Conservation (phyloP, 2,888 invertebrate species). For the Oscheius sp. region DNA sequence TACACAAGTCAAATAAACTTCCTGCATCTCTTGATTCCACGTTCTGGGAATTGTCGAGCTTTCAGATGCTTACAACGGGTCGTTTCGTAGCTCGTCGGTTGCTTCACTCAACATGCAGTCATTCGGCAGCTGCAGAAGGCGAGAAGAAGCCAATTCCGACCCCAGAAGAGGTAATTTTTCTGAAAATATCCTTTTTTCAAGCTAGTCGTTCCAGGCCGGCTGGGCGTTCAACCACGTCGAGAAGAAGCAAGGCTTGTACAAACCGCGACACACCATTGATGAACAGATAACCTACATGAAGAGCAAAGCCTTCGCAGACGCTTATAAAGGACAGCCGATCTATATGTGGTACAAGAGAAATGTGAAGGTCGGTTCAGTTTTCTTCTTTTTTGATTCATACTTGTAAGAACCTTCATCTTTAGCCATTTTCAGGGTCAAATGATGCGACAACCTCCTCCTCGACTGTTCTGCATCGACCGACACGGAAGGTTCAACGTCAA, state of each 20-base stretch:
- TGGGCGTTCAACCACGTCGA: slow-evolving; percentile 70
- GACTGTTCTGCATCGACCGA: slow-evolving; percentile 71
- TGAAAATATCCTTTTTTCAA: slow-evolving; percentile 2
- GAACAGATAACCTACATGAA: slow-evolving; percentile 71
- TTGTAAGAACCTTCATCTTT: neutral
- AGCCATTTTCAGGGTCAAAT: slow-evolving; percentile 57
- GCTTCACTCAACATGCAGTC: slow-evolving; percentile 25
- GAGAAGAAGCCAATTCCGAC: slow-evolving; percentile 25
- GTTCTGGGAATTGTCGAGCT: neutral
- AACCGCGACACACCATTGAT: slow-evolving; percentile 66
- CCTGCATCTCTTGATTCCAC: too few species aligned
- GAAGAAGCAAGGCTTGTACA: slow-evolving; percentile 68
- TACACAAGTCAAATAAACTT: too few species aligned
- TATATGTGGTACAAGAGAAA: slow-evolving; percentile 70
- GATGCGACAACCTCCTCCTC: slow-evolving; percentile 66
- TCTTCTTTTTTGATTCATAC: neutral
- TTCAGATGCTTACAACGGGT: slow-evolving; percentile 26
- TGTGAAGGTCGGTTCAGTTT: slow-evolving; percentile 46
- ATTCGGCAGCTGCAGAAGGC: slow-evolving; percentile 5
- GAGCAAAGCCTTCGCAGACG: slow-evolving; percentile 68
- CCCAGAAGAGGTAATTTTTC: slow-evolving; percentile 29
- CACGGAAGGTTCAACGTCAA: slow-evolving; percentile 70
- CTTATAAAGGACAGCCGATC: slow-evolving; percentile 69
- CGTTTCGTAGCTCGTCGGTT: slow-evolving; percentile 24
- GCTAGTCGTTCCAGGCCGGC: slow-evolving; percentile 47